Evolutionary conservation across 2,797 vertebrate species (phyloP).

Genomic region (Pseudochaenichthys georgianus): DNA sequence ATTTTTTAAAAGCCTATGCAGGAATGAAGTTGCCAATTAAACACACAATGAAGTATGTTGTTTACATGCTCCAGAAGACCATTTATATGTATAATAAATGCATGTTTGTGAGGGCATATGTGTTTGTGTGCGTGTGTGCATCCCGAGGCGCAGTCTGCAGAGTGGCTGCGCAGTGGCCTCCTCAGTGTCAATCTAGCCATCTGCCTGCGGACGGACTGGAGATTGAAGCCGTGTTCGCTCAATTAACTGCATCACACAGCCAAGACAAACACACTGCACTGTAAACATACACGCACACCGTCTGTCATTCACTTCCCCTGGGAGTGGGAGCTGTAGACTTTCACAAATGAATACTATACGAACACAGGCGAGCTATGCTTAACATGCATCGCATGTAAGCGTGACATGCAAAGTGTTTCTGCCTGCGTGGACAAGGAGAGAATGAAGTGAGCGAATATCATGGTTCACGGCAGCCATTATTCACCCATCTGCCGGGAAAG

Average conservation of each 20-base stretch:
- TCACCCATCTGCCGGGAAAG: constrained; percentile 14
- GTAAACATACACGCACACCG: constrained; percentile 53
- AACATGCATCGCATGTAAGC: constrained; percentile 28
- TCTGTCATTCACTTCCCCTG: constrained; percentile 64
- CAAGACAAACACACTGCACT: constrained; percentile 77
- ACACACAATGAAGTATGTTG: background rate
- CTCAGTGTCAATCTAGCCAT: constrained; percentile 78
- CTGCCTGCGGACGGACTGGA: constrained; percentile 77
- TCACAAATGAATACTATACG: constrained; percentile 43
- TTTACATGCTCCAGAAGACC: background rate
- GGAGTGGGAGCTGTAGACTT: constrained; percentile 20
- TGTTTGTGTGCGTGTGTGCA: constrained; percentile 26
- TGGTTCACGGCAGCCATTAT: constrained; percentile 12
- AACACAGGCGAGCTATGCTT: constrained; percentile 33
- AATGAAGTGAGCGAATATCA: constrained; percentile 11
- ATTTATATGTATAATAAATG: constrained; percentile 23
- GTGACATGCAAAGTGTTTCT: constrained; percentile 16
- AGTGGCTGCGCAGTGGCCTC: constrained; percentile 66
- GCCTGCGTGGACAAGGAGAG: constrained; percentile 6
- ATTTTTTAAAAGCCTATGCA: background rate
- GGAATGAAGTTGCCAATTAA: background rate
- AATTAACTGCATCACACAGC: constrained; percentile 82
- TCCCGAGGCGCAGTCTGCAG: constrained; percentile 67
- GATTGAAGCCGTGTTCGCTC: constrained; percentile 79
- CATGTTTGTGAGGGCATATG: constrained; percentile 21